These are phyloP conservation scores for Gymnocephalus cernua DNA, from an alignment of 2,113 vertebrate genomes.

Conservation along the genomic window DNA sequence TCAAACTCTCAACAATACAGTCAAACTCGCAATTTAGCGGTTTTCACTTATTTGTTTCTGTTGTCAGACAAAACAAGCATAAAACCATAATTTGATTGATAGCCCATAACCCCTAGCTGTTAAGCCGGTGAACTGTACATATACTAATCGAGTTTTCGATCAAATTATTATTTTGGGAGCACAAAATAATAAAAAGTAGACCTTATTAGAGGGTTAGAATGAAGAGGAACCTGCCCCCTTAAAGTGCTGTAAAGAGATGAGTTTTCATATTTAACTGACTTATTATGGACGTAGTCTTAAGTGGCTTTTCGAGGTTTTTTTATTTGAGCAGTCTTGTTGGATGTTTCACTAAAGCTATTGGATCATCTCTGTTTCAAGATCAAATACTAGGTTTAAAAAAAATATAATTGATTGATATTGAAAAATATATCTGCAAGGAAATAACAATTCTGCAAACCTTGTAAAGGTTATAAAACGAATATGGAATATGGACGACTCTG, in stretches of 20 bases:
- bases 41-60: too few species aligned
- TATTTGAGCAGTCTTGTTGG: background rate
- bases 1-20: too few species aligned
- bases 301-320: conserved; percentile 1
- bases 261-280: background rate
- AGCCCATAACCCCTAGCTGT: background rate
- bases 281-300: background rate
- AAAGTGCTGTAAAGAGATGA: background rate
- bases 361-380: background rate
- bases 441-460: background rate
- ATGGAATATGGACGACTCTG: too few species aligned
- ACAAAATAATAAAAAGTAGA: background rate
- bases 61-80: background rate
- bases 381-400: background rate
- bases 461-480: background rate
- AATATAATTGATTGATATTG: background rate
- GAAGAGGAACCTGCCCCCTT: background rate
- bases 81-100: background rate
- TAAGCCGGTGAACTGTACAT: too few species aligned
- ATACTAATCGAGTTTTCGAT: background rate
- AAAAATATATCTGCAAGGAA: background rate
- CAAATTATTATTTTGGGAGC: background rate
- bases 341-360: background rate
- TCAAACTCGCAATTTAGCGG: background rate
- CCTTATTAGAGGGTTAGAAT: background rate